These are phyloP conservation scores for Zygothrica quintamaculata DNA, from an alignment of 2,888 invertebrate genomes.

Conservation along the genomic window DNA sequence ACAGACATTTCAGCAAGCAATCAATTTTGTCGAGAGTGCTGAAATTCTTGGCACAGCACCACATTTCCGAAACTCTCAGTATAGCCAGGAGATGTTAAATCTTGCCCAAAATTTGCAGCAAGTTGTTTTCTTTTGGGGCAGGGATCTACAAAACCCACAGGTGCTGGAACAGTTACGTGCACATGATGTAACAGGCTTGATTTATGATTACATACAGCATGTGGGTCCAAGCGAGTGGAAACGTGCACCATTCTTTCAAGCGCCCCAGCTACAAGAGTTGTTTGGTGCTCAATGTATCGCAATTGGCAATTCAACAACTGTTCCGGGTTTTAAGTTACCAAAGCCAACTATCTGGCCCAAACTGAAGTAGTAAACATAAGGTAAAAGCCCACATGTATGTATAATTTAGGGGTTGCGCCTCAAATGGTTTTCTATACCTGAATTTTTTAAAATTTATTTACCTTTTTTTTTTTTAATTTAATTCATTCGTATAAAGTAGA, in stretches of 20 bases:
- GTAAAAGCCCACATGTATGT: no score
- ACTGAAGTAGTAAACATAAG: constrained; percentile 37
- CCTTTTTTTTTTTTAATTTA: no score
- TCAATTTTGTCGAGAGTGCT: constrained; percentile 91
- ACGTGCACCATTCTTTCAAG: constrained; percentile 70
- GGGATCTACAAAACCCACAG: constrained; percentile 93
- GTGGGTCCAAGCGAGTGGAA: constrained; percentile 70
- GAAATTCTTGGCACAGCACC: constrained; percentile 95
- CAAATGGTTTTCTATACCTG: no score
- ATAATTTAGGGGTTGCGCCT: neutral
- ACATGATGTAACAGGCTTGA: constrained; percentile 95
- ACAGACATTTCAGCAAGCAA: constrained; percentile 90
- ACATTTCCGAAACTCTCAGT: constrained; percentile 93
- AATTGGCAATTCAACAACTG: constrained; percentile 66
- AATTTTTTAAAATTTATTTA: no score
- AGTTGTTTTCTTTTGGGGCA: constrained; percentile 98
- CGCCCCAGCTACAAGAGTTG: constrained; percentile 64
- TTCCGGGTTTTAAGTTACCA: constrained; percentile 66
- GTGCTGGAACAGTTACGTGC: constrained; percentile 93
- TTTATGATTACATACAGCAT: constrained; percentile 94
- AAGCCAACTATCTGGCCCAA: constrained; percentile 78
- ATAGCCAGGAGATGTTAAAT: constrained; percentile 87
- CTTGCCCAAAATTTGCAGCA: constrained; percentile 91
- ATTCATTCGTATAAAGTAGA: no score
- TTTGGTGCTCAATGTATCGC: constrained; percentile 73